These are phyloP conservation scores for Griposia aprilina DNA, from an alignment of 2,888 invertebrate genomes.

Conservation along the genomic window DNA sequence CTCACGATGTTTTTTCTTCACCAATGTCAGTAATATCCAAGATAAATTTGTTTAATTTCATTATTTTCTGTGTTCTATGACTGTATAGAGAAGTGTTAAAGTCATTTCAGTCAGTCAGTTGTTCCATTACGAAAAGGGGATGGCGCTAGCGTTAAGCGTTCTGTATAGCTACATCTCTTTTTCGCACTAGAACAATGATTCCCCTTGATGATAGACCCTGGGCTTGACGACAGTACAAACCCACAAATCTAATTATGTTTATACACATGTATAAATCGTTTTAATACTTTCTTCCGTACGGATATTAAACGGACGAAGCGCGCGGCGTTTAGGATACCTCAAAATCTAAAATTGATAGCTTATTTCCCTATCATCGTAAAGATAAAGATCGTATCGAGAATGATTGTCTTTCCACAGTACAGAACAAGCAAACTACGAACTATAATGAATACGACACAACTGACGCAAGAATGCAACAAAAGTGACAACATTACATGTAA, in stretches of 20 bases:
- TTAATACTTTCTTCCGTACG: neutral
- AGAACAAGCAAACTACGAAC: neutral
- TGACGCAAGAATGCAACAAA: constrained; percentile 20
- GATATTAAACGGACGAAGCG: neutral
- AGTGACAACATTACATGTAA: constrained; percentile 32
- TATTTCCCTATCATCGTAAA: neutral
- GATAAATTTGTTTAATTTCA: neutral
- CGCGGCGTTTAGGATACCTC: neutral
- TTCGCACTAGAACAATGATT: neutral
- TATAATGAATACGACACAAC: constrained; percentile 5
- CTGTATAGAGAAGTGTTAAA: neutral
- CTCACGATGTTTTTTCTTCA: too few relatives aligned
- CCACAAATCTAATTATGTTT: neutral
- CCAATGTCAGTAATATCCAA: too few relatives aligned
- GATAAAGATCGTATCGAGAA: neutral
- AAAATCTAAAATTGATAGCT: neutral
- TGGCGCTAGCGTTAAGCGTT: neutral
- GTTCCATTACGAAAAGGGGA: neutral
- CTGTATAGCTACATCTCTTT: neutral
- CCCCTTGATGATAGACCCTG: neutral
- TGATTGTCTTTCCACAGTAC: neutral
- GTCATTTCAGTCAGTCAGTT: too few relatives aligned
- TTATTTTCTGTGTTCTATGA: neutral
- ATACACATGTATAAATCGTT: neutral
- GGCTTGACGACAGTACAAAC: neutral